Base-by-base conservation (phyloP, 2,888 invertebrate genomes). In the Sarcophaga rosellei region DNA sequence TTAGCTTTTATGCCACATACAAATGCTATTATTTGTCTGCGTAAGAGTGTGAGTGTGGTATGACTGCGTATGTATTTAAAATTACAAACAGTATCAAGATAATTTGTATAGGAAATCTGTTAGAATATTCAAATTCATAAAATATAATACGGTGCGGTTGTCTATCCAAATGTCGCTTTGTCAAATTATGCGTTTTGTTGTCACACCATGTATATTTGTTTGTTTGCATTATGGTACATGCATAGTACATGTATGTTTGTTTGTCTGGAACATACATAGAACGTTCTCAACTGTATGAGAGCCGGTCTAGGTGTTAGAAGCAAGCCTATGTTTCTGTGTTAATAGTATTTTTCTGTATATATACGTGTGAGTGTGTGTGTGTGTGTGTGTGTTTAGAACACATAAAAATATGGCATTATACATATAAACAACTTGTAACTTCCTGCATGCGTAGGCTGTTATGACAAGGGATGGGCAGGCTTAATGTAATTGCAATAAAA, bases 361-460 rank as follows among this genome's bases (percentile, higher is more conserved):
- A 3, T 25, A 0, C 0, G 20, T 72, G n/a, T n/a, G n/a, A n/a
- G 47, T 57, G 61, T 63, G 12, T 20, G 17, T 17, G 45, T 57
- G 25, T 61, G 8, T 70, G 62, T 63, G 45, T 65, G 11, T 74
- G 68, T 63, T 74, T 63, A 59, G 76, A 75, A 86, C 69, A 84
- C 47, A 25, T 62, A 70, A 45, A 72, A 76, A 66, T 45, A 53
- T 59, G 59, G 45, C 44, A 65, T 23, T 20, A 80, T 70, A 66
- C 70, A 66, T 61, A 72, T 47, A 35, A 78, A 86, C 70, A 86
- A 84, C 78, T 86, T 86, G 86, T 86, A 84, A 88, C 88, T 88
- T 89, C 88, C 88, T 88, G 88, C 86, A 87, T 89, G 89, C 89
- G 89, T 89, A 88, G 89, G 89, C 45, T 88, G 85, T 85, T 78